Conservation (phyloP, 2,113 vertebrate genomes). For the Salminus brasiliensis region DNA sequence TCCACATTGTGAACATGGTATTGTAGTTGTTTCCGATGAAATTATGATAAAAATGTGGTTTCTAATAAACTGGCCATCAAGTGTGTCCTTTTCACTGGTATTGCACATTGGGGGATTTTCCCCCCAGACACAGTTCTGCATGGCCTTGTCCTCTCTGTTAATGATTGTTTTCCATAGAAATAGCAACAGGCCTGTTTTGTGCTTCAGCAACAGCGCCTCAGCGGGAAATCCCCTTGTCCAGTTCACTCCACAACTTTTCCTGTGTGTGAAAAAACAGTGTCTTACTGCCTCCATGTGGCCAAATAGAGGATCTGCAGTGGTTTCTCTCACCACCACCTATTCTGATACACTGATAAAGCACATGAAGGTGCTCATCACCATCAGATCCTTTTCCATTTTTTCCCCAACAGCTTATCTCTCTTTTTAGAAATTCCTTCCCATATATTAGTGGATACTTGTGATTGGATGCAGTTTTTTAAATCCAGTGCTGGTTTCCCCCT, state of each 20-base stretch:
- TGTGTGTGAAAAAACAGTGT: not conserved
- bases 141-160: not conserved
- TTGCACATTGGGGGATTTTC: not conserved
- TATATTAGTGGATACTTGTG: not conserved
- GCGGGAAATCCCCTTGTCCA: not conserved
- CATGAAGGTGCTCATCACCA: not conserved
- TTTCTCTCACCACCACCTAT: not conserved
- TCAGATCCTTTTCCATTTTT: not conserved
- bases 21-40: not conserved
- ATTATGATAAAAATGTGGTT: not conserved
- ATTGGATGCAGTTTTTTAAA: not conserved
- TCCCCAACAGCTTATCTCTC: not conserved
- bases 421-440: not conserved
- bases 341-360: not conserved
- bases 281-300: not conserved
- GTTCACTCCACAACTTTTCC: not conserved
- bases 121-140: not conserved
- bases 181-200: not conserved
- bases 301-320: not conserved
- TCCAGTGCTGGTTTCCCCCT: not conserved
- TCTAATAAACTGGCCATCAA: not conserved
- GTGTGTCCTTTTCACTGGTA: not conserved
- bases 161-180: not conserved
- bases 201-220: not conserved
- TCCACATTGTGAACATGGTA: no score